Base-by-base conservation (phyloP, 1,140 invertebrate species). In the Zelostemma sp. region DNA sequence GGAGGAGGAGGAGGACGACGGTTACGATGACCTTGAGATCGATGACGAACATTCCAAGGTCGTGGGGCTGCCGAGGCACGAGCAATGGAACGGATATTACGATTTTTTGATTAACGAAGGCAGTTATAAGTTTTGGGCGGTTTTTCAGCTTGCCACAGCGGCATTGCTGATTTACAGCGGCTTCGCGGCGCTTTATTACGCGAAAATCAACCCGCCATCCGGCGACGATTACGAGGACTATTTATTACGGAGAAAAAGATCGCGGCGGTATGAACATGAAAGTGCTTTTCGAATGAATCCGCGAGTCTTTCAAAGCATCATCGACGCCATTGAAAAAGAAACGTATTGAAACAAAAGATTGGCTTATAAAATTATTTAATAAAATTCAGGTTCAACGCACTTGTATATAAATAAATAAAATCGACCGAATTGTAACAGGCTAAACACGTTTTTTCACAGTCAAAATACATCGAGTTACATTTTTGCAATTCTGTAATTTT, bases 111-210 rank as follows among this genome's bases (percentile, higher is more conserved):
- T 95, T 66, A 94, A 93, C 63, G 93, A 94, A 76, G 92, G 92
- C 0, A 93, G 92, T 12, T 95, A 93, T 80, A 95, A 94, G 78
- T 94, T 95, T 75, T 95, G 93, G 93, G 92, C 92, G 9, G 91
- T 88, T 6, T 94, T 94, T 83, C 92, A 93, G 86, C 92, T 93
- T 12, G 90, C 90, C 63, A 94, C 93, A 0, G 92, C 92, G 0
- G 87, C 89, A 4, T 83, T 95, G 11, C 87, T 95, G 1, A 90
- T 94, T 55, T 95, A 95, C 85, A 93, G 93, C 11, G 91, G 91
- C 45, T 89, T 94, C 64, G 93, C 93, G 0, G 93, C 93, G 45
- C 90, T 94, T 74, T 95, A 94, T 82, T 95, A 93, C 79, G 92
- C 93, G 16, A 94, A 93, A 80, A 93, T 93, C 71, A 94, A 93